Conservation (phyloP, 2,113 vertebrate species). For the Plotosus lineatus region DNA sequence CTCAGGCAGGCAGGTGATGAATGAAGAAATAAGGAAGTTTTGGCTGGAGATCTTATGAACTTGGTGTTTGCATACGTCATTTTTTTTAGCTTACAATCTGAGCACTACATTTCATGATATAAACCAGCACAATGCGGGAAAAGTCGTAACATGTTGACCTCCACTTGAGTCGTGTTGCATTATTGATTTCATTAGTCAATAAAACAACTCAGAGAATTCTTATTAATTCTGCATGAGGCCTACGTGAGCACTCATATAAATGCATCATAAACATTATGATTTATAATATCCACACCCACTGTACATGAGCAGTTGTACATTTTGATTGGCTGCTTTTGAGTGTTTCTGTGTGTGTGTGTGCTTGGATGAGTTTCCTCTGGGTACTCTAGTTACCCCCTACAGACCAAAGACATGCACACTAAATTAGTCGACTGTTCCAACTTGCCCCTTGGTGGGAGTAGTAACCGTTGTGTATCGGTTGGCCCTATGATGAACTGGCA, state of each 20-base stretch:
- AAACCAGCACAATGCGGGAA: slow-evolving; percentile 12
- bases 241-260: background rate
- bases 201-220: background rate
- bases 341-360: too few species aligned
- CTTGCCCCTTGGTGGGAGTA: too few species aligned
- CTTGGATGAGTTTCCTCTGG: too few species aligned
- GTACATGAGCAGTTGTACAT: too few species aligned
- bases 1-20: slow-evolving; percentile 12
- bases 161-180: background rate
- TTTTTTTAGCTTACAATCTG: background rate
- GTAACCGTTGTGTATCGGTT: too few species aligned
- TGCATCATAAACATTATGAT: too few species aligned
- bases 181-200: background rate
- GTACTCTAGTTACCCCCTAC: too few species aligned
- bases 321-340: too few species aligned
- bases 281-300: too few species aligned
- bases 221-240: background rate
- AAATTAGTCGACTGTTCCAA: too few species aligned
- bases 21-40: background rate
- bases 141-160: background rate
- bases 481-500: too few species aligned
- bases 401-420: too few species aligned
- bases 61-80: slow-evolving; percentile 5
- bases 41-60: background rate
- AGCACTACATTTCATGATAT: background rate